Percentiles rank a stretch among this genome's conserved stretches.
Evolutionary conservation across 2,797 vertebrate genomes (phyloP).

Genomic region (Tamandua tetradactyla): DNA sequence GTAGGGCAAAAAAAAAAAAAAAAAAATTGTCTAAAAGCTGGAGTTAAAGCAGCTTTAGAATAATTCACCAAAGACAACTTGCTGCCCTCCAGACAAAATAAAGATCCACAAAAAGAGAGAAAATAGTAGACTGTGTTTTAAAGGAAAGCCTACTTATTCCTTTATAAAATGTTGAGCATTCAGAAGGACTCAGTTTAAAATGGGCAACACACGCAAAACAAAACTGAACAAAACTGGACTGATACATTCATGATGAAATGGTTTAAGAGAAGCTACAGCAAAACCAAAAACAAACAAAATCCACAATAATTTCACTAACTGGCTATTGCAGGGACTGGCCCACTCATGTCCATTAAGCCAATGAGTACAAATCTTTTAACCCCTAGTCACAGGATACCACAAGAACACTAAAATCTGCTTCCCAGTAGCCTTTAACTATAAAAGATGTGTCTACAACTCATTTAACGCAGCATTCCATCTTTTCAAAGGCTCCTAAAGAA

Average conservation of each 20-base stretch:
- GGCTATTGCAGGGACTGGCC: neutral
- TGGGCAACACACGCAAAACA: slow-evolving; percentile 8
- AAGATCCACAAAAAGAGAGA: neutral
- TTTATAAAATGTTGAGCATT: neutral
- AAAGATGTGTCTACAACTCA: neutral
- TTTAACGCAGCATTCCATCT: neutral
- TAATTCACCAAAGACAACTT: neutral
- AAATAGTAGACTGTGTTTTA: neutral
- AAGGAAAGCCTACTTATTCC: neutral
- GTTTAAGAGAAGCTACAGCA: neutral
- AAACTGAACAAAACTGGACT: neutral
- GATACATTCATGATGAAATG: neutral
- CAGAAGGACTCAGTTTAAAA: slow-evolving; percentile 6
- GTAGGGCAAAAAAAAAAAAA: neutral
- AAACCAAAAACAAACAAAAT: slow-evolving; percentile 23
- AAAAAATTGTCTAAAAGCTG: neutral
- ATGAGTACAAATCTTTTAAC: neutral
- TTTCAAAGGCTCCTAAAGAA: neutral
- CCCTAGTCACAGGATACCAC: neutral
- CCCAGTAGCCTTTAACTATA: neutral
- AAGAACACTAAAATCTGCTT: neutral
- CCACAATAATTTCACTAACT: neutral
- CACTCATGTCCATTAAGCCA: neutral
- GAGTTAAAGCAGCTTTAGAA: neutral
- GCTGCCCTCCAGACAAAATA: neutral